Conservation (phyloP, 2,113 vertebrate genomes). For the Nothoprocta perdicaria region DNA sequence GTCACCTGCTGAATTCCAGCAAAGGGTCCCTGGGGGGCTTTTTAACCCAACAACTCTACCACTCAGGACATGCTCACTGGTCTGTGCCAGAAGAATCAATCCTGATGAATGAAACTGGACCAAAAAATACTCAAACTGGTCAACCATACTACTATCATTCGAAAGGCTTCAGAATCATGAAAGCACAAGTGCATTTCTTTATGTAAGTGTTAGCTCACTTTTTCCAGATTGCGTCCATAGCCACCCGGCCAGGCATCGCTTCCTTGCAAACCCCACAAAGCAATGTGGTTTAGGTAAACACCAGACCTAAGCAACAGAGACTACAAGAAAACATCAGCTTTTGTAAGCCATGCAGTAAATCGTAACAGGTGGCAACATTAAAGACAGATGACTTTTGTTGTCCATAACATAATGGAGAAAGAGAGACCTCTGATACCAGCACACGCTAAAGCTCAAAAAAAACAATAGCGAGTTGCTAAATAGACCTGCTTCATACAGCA, state of each 20-base stretch:
- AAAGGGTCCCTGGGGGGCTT: no score
- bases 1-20: no score
- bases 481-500: neutral
- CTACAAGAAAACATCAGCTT: neutral
- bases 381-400: neutral
- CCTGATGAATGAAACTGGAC: neutral
- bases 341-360: neutral
- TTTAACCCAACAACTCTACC: no score
- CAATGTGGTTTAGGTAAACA: neutral
- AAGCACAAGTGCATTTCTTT: neutral
- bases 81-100: neutral
- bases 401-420: neutral
- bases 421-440: neutral
- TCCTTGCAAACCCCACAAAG: neutral
- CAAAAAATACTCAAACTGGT: neutral
- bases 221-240: neutral
- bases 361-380: neutral
- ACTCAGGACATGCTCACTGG: no score
- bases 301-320: neutral
- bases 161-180: neutral
- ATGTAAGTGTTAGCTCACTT: neutral
- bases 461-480: neutral
- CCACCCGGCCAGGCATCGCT: fast-evolving
- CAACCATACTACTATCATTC: fast-evolving
- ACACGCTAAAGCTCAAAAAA: neutral